Conservation (phyloP, 1,140 invertebrate species). For the Plutomurus gul region DNA sequence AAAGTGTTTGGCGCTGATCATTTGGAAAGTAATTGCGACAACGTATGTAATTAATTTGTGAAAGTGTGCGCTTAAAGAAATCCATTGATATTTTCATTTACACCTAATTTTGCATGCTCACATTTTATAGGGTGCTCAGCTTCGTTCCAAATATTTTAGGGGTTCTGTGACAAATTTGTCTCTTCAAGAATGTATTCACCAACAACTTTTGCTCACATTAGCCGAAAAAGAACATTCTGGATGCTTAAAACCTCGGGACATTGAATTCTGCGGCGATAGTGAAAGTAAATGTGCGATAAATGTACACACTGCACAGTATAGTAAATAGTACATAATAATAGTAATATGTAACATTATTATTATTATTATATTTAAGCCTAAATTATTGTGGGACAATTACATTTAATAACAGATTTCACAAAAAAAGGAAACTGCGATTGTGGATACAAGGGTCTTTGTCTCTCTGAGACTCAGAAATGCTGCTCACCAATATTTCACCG, state of each 20-base stretch:
- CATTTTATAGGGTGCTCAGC: too few species aligned
- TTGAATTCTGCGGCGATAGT: neutral
- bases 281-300: too few species aligned
- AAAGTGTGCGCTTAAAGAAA: too few species aligned
- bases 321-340: neutral
- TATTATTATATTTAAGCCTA: neutral
- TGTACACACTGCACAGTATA: too few species aligned
- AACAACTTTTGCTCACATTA: neutral
- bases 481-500: neutral
- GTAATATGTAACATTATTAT: neutral
- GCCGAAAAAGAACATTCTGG: neutral
- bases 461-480: neutral
- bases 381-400: neutral
- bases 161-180: neutral
- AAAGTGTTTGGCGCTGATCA: neutral
- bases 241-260: neutral
- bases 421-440: neutral
- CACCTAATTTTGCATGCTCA: too few species aligned
- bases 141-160: neutral
- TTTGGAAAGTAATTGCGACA: neutral
- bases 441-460: neutral
- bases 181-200: neutral
- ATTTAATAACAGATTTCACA: neutral
- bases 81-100: too few species aligned
- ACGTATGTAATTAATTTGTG: neutral